These are phyloP conservation scores for Tuberolachnus salignus DNA, from an alignment of 2,888 invertebrate species.

Conservation along the genomic window DNA sequence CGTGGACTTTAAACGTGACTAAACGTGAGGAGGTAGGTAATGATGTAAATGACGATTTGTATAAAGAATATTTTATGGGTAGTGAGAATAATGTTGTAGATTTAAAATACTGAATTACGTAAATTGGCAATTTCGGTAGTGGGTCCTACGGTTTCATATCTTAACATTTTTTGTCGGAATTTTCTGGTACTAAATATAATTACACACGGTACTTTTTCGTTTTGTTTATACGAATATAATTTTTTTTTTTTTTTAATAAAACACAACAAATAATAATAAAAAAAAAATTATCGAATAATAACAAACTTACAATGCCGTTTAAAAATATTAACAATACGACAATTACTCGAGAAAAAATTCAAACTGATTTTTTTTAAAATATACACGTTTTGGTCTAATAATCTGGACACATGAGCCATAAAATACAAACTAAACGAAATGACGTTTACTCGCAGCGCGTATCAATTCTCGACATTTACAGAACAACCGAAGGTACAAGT, in stretches of 20 bases:
- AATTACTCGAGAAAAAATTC: no score
- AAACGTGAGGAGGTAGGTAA: no score
- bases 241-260: no score
- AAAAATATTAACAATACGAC: neutral
- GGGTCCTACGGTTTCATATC: conserved; percentile 5
- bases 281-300: neutral
- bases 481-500: no score
- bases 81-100: no score
- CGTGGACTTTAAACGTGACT: no score
- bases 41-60: no score
- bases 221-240: no score
- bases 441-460: neutral
- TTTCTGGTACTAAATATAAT: conserved; percentile 60
- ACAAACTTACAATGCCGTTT: neutral
- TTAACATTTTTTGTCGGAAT: conserved; percentile 41
- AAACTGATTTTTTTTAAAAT: neutral
- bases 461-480: conserved; percentile 13
- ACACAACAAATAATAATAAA: neutral
- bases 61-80: no score
- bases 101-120: no score
- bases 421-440: conserved; percentile 27
- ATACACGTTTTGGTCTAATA: neutral
- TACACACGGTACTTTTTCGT: conserved; percentile 59
- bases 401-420: conserved; percentile 8
- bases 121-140: neutral